Evolutionary conservation across 2,113 vertebrate genomes (phyloP).

Genomic region (Petrocephalus microphthalmus): DNA sequence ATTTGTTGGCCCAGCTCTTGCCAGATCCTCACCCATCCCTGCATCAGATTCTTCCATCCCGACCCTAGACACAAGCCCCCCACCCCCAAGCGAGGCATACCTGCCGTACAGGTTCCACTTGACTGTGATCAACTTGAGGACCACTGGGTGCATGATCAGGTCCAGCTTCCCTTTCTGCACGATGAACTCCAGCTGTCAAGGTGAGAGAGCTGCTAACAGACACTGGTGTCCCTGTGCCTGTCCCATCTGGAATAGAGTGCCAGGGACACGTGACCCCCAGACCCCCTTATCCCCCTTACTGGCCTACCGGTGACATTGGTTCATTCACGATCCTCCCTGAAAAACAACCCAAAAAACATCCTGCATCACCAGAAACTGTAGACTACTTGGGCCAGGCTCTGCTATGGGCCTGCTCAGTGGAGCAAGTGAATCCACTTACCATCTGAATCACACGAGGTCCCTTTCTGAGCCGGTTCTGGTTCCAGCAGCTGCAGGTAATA

Average conservation of each 20-base stretch:
- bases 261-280: not conserved
- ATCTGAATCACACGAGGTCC: not conserved
- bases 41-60: not conserved
- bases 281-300: too few relatives aligned
- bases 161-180: slow-evolving; percentile 52
- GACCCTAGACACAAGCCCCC: not conserved
- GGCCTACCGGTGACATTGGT: slow-evolving; percentile 49
- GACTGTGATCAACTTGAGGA: slow-evolving; percentile 58
- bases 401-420: not conserved
- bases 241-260: not conserved
- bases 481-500: slow-evolving; percentile 60
- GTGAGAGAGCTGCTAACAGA: not conserved
- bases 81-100: slow-evolving; percentile 28
- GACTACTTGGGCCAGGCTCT: not conserved
- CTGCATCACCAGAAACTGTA: not conserved
- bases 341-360: not conserved
- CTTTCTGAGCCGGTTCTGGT: slow-evolving; percentile 29
- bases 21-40: not conserved
- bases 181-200: slow-evolving; percentile 51
- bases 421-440: not conserved
- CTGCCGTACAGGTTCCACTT: slow-evolving; percentile 62
- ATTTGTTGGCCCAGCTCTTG: not conserved
- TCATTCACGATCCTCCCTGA: slow-evolving; percentile 36
- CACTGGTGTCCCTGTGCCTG: not conserved
- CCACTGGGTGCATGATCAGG: slow-evolving; percentile 59